Conservation (phyloP, 2,113 vertebrate species). For the Halcyon senegalensis region DNA sequence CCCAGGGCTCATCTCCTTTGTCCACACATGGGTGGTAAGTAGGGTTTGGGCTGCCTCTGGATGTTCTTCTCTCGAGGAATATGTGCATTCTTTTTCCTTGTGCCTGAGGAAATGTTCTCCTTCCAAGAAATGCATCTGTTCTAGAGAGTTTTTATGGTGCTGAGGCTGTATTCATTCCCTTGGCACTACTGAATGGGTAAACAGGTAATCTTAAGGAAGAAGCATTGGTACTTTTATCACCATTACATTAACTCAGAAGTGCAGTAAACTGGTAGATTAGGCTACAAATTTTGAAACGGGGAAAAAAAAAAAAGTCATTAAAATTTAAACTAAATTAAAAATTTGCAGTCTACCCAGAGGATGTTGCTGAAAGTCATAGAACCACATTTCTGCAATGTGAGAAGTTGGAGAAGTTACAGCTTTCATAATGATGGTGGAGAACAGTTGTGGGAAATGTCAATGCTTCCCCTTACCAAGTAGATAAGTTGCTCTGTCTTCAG, state of each 20-base stretch:
- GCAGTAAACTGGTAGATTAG: background rate
- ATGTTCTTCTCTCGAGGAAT: background rate
- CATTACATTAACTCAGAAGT: background rate
- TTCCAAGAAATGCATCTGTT: constrained; percentile 37
- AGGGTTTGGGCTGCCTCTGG: background rate
- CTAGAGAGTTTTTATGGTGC: background rate
- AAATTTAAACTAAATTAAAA: constrained; percentile 29
- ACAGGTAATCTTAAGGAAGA: constrained; percentile 34
- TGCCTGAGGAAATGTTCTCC: background rate
- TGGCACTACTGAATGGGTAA: background rate
- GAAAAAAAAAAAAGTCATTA: background rate
- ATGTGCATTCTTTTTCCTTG: background rate
- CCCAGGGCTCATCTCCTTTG: background rate
- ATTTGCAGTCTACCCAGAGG: background rate
- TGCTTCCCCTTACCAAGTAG: background rate
- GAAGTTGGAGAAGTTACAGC: background rate
- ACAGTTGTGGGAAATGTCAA: background rate
- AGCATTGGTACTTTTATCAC: background rate
- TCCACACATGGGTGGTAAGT: background rate
- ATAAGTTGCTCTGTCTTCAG: background rate
- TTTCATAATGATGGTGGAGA: background rate
- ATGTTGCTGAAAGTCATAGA: background rate
- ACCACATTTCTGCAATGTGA: rapidly evolving
- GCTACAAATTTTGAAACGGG: background rate
- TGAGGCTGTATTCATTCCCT: background rate